phyloP scores from a whole-genome alignment of 2,888 invertebrate species.

The Thera britannica region DNA sequence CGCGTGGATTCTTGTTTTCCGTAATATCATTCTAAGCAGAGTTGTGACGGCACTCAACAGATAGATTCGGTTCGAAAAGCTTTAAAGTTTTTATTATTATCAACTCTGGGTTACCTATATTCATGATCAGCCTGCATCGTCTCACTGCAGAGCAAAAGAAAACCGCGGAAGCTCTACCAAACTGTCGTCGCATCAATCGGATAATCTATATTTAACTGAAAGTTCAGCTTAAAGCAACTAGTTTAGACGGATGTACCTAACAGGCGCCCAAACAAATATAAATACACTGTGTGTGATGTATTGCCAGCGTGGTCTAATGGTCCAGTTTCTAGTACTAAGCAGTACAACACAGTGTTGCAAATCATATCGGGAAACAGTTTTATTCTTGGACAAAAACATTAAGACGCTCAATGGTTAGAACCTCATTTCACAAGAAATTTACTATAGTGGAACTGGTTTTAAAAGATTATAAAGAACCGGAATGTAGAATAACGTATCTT shows the following conservation, averaged over 20 bases:
- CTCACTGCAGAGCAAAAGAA: neutral
- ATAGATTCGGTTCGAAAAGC: too few species aligned
- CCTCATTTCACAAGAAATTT: neutral
- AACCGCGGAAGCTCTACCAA: slow-evolving; percentile 37
- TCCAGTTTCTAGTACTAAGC: slow-evolving; percentile 22
- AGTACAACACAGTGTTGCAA: slow-evolving; percentile 6
- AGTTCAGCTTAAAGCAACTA: slow-evolving; percentile 56
- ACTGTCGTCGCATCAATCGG: slow-evolving; percentile 51
- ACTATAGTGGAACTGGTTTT: neutral
- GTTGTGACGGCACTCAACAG: too few species aligned
- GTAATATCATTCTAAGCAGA: too few species aligned
- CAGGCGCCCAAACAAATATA: slow-evolving; percentile 45
- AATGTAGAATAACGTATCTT: too few species aligned
- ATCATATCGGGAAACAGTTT: neutral
- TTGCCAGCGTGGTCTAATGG: slow-evolving; percentile 41
- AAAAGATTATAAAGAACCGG: too few species aligned
- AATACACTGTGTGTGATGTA: slow-evolving; percentile 41
- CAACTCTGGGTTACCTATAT: too few species aligned
- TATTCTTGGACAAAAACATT: neutral
- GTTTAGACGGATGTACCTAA: slow-evolving; percentile 50
- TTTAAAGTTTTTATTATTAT: too few species aligned
- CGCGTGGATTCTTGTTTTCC: too few species aligned
- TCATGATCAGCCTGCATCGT: too few species aligned
- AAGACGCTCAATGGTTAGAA: neutral
- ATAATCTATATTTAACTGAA: slow-evolving; percentile 56